These are phyloP conservation scores for Halisarca cf. caerulea DNA, from an alignment of 37 sponge, comb jelly and placozoan species.

Conservation along the genomic window DNA sequence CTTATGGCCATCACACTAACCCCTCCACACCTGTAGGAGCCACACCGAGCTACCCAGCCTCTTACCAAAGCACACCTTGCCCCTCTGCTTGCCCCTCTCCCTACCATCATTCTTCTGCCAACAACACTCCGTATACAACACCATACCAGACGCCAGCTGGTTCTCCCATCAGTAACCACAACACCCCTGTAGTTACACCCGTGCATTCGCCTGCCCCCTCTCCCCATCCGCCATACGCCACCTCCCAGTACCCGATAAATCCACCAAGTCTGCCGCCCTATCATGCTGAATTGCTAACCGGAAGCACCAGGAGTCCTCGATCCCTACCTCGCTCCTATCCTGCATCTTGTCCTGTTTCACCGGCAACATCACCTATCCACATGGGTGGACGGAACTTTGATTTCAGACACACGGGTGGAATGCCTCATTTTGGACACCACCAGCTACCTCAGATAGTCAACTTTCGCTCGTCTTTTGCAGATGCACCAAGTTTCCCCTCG, in stretches of 20 bases:
- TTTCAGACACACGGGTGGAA: too few relatives aligned
- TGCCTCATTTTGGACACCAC: too few relatives aligned
- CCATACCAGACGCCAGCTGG: constrained; percentile 39
- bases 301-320: not conserved
- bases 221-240: constrained; percentile 47
- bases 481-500: too few relatives aligned
- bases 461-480: too few relatives aligned
- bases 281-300: not conserved
- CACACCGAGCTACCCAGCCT: constrained; percentile 23
- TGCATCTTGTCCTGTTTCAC: constrained; percentile 23
- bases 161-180: constrained; percentile 19
- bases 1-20: not conserved
- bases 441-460: too few relatives aligned
- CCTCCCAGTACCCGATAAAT: not conserved
- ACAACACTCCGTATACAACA: constrained; percentile 57
- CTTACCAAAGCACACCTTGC: constrained; percentile 26
- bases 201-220: constrained; percentile 55
- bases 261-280: not conserved
- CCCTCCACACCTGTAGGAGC: constrained; percentile 8
- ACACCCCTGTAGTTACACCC: constrained; percentile 38
- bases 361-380: not conserved
- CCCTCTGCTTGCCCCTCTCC: constrained; percentile 23
- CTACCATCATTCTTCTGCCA: constrained; percentile 32
- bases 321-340: not conserved
- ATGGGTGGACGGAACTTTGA: not conserved